These are phyloP conservation scores for Channa maculata DNA, from an alignment of 2,113 vertebrate species.

Conservation along the genomic window DNA sequence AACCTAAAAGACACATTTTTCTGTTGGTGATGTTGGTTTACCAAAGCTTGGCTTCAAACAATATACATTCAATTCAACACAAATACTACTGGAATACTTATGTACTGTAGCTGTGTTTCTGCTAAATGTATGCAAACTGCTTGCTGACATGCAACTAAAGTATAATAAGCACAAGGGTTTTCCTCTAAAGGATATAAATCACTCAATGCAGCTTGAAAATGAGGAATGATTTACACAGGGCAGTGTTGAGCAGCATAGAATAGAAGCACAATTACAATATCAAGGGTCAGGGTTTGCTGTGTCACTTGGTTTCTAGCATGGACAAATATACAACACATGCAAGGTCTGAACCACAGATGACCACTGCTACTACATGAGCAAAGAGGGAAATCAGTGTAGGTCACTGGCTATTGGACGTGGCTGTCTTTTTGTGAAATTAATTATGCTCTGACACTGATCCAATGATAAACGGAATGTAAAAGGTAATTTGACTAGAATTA, in stretches of 20 bases:
- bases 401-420: constrained; percentile 37
- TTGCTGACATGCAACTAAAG: neutral
- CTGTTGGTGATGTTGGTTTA: neutral
- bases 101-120: neutral
- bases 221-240: constrained; percentile 74
- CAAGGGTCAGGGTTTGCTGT: constrained; percentile 61
- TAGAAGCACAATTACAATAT: constrained; percentile 69
- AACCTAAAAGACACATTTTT: neutral
- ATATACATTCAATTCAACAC: constrained; percentile 42
- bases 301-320: constrained; percentile 41
- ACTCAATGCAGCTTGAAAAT: constrained; percentile 69
- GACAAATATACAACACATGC: constrained; percentile 48
- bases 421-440: constrained; percentile 28
- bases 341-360: constrained; percentile 60
- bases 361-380: constrained; percentile 36
- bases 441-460: constrained; percentile 26
- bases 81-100: constrained; percentile 22
- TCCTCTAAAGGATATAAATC: constrained; percentile 2
- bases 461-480: constrained; percentile 52
- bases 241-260: constrained; percentile 67
- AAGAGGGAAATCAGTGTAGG: constrained; percentile 18
- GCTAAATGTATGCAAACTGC: neutral
- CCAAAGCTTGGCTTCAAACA: constrained; percentile 6
- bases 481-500: constrained; percentile 36
- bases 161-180: constrained; percentile 5